Base-by-base conservation (phyloP, 2,888 invertebrate genomes). In the Myopa testacea region DNA sequence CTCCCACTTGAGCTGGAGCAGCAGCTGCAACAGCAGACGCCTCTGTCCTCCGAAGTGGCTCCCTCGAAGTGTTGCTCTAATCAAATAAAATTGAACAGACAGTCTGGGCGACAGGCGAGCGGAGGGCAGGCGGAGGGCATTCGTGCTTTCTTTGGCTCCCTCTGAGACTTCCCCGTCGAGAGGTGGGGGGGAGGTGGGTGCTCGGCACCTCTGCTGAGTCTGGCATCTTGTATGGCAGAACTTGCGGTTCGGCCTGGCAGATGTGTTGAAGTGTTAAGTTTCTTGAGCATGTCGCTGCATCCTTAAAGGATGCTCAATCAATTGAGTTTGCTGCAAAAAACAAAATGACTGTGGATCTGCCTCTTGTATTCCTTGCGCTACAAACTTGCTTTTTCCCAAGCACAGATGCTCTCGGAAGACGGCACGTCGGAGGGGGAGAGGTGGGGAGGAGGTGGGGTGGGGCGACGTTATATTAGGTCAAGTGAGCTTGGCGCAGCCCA, bases 241-340 rank as follows among this genome's bases (percentile, higher is more conserved):
- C 26, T 8, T 58, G 72, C 60, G 72, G 74, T 67, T 75, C 12
- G 12, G 62, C 50, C 60, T 14, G 52, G 38, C 26, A 75, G 78
- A 80, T 78, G 80, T 81, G 82, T 82, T 82, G 81, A 82, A 81
- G 82, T 81, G 82, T 81, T 81, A 81, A 81, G 79, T 77, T 80
- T 79, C 78, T 79, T 68, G 78, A 81, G 78, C 80, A 81, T 80
- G 52, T 37, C 14, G 55, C 50, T 55, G 58, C 19, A 60, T 60
- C 40, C 60, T 60, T 40, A 26, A 72, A 70, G 60, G 72, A 72
- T 55, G 37, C 72, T 38, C 60, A 38, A 72, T 72, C 72, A 72
- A 72, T 72, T 72, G 55, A 75, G 50, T 75, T 65, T 65, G 65
- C 16, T 67, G 26, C 34, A 52, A 26, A 50, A 40, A 55, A 34